A percentile compares a stretch with the other conserved stretches of the same genome.
phyloP scores from a whole-genome alignment of 2,797 vertebrate species.

The Acanthurus tractus region DNA sequence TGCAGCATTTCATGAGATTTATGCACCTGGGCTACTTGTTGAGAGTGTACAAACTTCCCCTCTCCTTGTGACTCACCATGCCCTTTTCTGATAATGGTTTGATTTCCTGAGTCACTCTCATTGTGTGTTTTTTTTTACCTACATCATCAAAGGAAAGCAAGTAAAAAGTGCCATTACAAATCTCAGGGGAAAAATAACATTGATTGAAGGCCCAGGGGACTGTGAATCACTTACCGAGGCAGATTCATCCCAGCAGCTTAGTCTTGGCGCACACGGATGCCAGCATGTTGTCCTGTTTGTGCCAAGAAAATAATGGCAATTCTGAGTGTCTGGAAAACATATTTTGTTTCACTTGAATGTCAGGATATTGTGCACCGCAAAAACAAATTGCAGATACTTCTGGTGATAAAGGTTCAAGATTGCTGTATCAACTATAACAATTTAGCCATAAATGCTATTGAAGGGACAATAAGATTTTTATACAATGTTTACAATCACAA shows the following conservation, averaged over 20 bases:
- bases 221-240: conserved; percentile 64
- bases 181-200: conserved; percentile 64
- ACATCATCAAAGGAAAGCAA: conserved; percentile 40
- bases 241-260: conserved; percentile 65
- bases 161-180: conserved; percentile 62
- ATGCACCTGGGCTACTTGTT: conserved; percentile 45
- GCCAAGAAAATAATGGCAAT: conserved; percentile 78
- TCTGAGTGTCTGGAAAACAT: conserved; percentile 70
- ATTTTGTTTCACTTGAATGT: conserved; percentile 67
- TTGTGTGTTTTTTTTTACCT: conserved; percentile 26
- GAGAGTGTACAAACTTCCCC: conserved; percentile 34
- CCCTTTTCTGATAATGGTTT: conserved; percentile 62
- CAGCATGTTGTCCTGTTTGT: conserved; percentile 63
- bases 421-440: conserved; percentile 20
- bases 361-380: conserved; percentile 33
- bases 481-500: conserved; percentile 25
- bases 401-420: conserved; percentile 16
- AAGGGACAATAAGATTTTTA: conserved; percentile 21
- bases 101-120: conserved; percentile 51
- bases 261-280: conserved; percentile 48
- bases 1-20: conserved; percentile 45
- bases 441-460: conserved; percentile 15
- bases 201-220: conserved; percentile 67
- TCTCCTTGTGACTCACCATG: conserved; percentile 42
- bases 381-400: conserved; percentile 13